phyloP scores from a whole-genome alignment of 92 coral and sea anemone species.

The Zoanthus solanderi region DNA sequence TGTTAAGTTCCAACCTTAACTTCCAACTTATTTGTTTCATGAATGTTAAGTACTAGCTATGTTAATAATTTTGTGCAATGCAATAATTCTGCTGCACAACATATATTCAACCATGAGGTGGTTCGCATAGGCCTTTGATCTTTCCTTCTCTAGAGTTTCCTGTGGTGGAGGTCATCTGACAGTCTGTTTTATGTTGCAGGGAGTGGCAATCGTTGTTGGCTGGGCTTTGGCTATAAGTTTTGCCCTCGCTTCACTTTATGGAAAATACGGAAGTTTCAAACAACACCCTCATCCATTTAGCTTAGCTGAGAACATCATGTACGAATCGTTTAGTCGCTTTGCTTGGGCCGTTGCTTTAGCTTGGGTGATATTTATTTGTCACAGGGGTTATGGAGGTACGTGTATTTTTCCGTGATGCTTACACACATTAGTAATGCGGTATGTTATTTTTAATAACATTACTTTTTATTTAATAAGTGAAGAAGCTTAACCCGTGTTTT shows the following conservation, averaged over 20 bases:
- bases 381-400: slow-evolving; percentile 81
- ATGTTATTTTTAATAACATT: not conserved
- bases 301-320: slow-evolving; percentile 75
- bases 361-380: slow-evolving; percentile 85
- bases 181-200: not conserved
- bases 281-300: slow-evolving; percentile 58
- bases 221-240: slow-evolving; percentile 73
- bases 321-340: slow-evolving; percentile 76
- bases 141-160: too few species aligned
- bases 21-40: too few species aligned
- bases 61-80: too few species aligned
- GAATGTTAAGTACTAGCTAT: too few species aligned
- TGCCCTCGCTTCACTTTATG: slow-evolving; percentile 73
- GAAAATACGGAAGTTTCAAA: slow-evolving; percentile 57
- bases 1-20: too few species aligned
- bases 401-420: not conserved
- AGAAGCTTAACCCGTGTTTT: too few species aligned
- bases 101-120: too few species aligned
- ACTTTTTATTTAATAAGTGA: too few species aligned
- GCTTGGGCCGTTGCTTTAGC: slow-evolving; percentile 87
- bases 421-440: not conserved
- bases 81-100: too few species aligned
- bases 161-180: too few species aligned
- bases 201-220: slow-evolving; percentile 54
- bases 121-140: too few species aligned